phyloP scores from a whole-genome alignment of 1,140 invertebrate species.

The Harpegnathos saltator region DNA sequence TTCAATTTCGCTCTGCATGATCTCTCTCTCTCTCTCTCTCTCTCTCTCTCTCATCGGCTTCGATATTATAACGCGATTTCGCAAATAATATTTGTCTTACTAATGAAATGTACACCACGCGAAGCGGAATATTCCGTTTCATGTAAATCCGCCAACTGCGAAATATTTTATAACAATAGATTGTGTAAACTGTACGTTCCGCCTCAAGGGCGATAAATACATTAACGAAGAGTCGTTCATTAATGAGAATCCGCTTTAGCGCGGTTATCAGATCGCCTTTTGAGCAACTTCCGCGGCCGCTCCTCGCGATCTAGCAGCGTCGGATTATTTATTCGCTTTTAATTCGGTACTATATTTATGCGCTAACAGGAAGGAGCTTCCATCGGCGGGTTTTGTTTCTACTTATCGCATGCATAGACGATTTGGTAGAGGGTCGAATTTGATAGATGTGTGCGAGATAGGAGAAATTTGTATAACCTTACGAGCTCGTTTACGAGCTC shows the following conservation, averaged over 20 bases:
- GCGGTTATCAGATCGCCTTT: no score
- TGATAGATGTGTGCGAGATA: no score
- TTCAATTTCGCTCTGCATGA: no score
- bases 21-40: no score
- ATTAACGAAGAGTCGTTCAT: not conserved
- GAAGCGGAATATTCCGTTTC: slow-evolving; percentile 2
- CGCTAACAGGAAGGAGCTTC: not conserved
- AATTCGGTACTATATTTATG: not conserved
- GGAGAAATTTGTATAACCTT: no score
- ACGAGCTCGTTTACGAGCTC: no score
- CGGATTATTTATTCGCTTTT: no score
- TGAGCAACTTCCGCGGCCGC: no score
- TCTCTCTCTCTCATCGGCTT: no score
- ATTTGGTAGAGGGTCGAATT: no score
- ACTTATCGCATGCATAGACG: not conserved
- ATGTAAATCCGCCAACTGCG: not conserved
- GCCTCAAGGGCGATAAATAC: not conserved
- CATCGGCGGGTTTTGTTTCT: not conserved
- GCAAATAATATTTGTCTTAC: not conserved
- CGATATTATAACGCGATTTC: not conserved
- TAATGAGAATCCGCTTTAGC: not conserved
- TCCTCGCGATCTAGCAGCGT: no score
- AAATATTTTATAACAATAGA: not conserved
- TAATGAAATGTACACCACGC: slow-evolving; percentile 1
- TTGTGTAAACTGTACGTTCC: not conserved